These are phyloP conservation scores for Tetropium fuscum DNA, from an alignment of 2,888 invertebrate genomes.

Conservation along the genomic window DNA sequence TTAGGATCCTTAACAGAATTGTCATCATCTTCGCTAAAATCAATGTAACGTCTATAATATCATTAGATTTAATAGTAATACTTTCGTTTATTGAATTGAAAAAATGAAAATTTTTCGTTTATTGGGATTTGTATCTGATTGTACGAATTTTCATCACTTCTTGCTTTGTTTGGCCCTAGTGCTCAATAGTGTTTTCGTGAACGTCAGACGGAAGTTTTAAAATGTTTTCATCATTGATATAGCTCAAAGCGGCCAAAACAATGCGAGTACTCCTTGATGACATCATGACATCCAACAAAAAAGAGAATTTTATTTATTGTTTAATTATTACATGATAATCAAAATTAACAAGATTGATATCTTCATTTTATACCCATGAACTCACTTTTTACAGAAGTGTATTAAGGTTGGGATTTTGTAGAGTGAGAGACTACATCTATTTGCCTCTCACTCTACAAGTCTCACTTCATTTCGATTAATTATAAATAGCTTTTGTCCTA, in stretches of 20 bases:
- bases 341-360: not conserved
- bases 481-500: no score
- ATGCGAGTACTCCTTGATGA: not conserved
- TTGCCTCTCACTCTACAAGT: no score
- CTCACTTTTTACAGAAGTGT: not conserved
- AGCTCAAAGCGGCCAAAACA: conserved; percentile 1
- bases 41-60: not conserved
- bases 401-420: no score
- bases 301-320: conserved; percentile 4
- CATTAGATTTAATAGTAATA: not conserved
- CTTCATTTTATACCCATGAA: no score
- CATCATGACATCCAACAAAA: conserved; percentile 1
- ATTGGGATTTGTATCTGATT: conserved; percentile 1
- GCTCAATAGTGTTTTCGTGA: not conserved
- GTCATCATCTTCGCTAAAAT: not conserved
- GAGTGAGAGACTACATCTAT: no score
- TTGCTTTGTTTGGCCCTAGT: not conserved
- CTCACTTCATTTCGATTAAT: no score
- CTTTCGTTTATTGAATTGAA: no score
- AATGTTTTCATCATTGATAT: conserved; percentile 4
- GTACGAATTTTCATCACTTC: conserved; percentile 1
- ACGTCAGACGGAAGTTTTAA: not conserved
- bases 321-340: not conserved
- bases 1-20: conserved; percentile 3
- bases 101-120: no score